phyloP scores from a whole-genome alignment of 2,888 invertebrate genomes.

The Lamellibrachia satsuma region DNA sequence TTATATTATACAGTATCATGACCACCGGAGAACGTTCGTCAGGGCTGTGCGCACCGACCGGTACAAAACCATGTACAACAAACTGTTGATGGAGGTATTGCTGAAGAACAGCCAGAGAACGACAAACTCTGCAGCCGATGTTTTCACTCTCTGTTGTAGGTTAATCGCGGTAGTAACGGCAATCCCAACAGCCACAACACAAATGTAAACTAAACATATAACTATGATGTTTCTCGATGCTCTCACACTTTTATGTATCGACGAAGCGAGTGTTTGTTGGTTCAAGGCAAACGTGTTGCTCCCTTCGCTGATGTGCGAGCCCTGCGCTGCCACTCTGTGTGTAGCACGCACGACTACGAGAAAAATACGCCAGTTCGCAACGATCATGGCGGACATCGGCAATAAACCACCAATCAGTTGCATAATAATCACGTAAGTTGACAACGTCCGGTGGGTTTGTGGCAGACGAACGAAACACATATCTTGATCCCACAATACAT shows the following conservation, averaged over 20 bases:
- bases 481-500: background rate
- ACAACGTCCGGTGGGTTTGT: background rate
- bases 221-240: background rate
- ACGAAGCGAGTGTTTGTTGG: background rate
- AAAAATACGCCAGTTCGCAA: background rate
- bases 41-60: background rate
- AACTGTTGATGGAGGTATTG: background rate
- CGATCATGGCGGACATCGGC: background rate
- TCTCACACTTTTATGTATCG: background rate
- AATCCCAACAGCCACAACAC: background rate
- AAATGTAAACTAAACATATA: background rate
- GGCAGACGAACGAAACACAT: background rate
- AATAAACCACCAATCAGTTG: background rate
- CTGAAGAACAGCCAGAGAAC: background rate
- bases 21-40: background rate
- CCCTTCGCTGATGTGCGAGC: background rate
- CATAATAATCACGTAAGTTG: background rate
- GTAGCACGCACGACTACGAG: background rate
- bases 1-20: too few relatives aligned
- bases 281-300: background rate
- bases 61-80: background rate
- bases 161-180: background rate
- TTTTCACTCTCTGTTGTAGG: background rate
- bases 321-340: background rate
- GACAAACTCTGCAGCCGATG: background rate